These are phyloP conservation scores for Apteryx mantelli DNA, from an alignment of 2,113 vertebrate species.

Conservation along the genomic window DNA sequence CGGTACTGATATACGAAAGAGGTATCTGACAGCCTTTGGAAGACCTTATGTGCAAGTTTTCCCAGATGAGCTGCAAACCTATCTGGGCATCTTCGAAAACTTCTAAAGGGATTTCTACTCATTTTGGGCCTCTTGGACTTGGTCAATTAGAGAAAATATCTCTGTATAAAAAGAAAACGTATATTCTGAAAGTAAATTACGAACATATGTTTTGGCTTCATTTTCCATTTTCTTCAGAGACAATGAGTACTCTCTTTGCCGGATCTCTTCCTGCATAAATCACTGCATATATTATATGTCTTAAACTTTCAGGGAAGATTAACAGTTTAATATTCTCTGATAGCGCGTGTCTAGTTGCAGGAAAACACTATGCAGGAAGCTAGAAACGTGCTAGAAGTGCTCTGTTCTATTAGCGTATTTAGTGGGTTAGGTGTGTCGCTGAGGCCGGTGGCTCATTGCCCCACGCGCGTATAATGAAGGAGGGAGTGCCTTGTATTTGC, in stretches of 20 bases:
- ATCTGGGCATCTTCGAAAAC: background rate
- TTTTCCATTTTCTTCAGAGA: background rate
- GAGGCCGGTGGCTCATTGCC: background rate
- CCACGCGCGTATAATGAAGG: fast-evolving
- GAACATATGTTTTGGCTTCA: background rate
- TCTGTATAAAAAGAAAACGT: background rate
- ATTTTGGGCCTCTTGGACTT: background rate
- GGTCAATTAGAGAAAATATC: background rate
- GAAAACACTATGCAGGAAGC: background rate
- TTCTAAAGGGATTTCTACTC: background rate
- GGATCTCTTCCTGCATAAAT: background rate
- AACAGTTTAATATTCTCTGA: background rate
- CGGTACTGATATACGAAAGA: background rate
- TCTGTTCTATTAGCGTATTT: background rate
- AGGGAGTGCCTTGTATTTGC: background rate
- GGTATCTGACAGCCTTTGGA: background rate
- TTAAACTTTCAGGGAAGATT: background rate
- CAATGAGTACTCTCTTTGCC: background rate
- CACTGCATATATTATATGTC: background rate
- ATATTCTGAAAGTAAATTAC: background rate
- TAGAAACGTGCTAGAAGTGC: background rate
- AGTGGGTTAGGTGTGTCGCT: background rate
- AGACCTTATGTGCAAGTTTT: background rate
- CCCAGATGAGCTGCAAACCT: background rate
- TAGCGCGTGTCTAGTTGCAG: background rate